A percentile compares a stretch with the other conserved stretches of the same genome.
Conservation (phyloP, 2,797 vertebrate genomes). For the Gymnothorax reevesii region DNA sequence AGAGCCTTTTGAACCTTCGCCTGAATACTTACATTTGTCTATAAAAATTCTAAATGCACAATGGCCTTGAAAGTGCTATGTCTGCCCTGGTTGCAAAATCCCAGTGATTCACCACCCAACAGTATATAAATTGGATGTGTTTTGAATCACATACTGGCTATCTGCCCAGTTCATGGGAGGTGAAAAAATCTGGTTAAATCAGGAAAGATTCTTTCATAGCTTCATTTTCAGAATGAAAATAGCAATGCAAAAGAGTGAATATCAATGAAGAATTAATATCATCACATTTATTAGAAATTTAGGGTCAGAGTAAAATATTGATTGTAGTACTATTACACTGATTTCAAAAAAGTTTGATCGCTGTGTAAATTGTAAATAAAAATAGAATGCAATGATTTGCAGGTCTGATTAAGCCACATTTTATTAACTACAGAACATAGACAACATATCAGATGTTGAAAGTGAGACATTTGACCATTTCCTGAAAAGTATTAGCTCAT, state of each 20-base stretch:
- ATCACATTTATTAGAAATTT: conserved; percentile 3
- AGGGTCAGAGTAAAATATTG: not conserved
- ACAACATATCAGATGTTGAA: too few species aligned
- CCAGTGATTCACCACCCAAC: not conserved
- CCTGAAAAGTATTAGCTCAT: too few species aligned
- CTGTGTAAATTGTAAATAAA: too few species aligned
- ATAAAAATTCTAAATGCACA: not conserved
- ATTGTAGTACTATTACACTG: not conserved
- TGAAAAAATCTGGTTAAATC: not conserved
- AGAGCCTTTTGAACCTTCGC: conserved; percentile 4
- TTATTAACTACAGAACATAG: too few species aligned
- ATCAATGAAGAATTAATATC: not conserved
- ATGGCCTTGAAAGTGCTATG: not conserved
- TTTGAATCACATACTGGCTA: conserved; percentile 5
- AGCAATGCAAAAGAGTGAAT: not conserved
- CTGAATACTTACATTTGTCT: not conserved
- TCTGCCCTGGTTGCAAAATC: not conserved
- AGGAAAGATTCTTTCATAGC: not conserved
- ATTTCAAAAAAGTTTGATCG: too few species aligned
- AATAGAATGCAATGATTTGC: too few species aligned
- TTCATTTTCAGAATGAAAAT: not conserved
- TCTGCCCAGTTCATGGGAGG: not conserved
- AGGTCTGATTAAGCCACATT: too few species aligned
- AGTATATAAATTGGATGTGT: conserved; percentile 10
- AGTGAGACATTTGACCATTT: too few species aligned